phyloP scores from a whole-genome alignment of 2,797 vertebrate species.

The Podargus strigoides region DNA sequence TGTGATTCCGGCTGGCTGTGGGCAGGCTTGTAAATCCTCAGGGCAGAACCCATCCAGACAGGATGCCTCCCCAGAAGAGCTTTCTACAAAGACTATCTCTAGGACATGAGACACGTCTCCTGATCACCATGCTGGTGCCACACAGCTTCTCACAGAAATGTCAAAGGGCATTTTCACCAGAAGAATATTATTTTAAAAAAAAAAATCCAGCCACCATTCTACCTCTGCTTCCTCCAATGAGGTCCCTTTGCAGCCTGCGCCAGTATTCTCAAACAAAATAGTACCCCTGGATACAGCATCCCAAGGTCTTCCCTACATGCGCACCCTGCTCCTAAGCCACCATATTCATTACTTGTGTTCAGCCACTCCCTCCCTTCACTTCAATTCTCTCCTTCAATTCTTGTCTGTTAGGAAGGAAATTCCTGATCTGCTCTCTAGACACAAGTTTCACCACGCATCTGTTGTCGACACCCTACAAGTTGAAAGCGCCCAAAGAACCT shows the following conservation, averaged over 20 bases:
- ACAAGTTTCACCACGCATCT: neutral
- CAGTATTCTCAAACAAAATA: neutral
- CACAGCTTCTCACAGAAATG: neutral
- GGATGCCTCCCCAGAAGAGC: neutral
- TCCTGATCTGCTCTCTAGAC: neutral
- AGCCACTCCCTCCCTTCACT: neutral
- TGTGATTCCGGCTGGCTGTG: rapidly evolving
- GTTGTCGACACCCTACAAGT: neutral
- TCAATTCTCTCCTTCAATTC: neutral
- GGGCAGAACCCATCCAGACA: neutral
- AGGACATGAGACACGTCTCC: neutral
- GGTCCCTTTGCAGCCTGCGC: neutral
- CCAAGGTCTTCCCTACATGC: neutral
- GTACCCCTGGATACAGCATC: neutral
- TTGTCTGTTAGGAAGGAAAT: neutral
- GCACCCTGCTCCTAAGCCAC: neutral
- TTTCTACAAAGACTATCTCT: neutral
- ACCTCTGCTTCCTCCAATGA: neutral
- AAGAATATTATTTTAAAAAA: neutral
- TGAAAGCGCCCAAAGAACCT: neutral
- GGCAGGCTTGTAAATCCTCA: neutral
- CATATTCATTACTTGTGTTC: neutral
- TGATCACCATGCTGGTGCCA: neutral
- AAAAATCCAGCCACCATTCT: neutral
- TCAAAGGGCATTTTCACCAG: neutral